Percentiles rank a stretch among this genome's conserved stretches.
phyloP scores from a whole-genome alignment of 2,888 invertebrate species.

The Dione juno region DNA sequence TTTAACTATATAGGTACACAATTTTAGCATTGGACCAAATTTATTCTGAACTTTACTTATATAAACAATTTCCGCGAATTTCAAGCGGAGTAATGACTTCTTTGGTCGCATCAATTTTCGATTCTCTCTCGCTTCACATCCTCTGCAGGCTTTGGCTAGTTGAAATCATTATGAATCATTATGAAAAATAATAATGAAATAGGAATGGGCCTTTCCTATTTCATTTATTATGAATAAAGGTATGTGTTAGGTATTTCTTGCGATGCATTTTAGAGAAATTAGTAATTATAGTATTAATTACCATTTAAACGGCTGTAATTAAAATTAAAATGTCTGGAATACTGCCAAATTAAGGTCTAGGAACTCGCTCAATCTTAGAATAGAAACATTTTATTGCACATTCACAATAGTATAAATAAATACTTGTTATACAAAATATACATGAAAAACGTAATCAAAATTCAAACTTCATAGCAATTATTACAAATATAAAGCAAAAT shows the following conservation, averaged over 20 bases:
- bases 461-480: neutral
- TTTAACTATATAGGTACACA: no score
- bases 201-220: no score
- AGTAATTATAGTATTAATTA: constrained; percentile 6
- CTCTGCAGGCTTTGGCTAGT: no score
- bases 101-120: no score
- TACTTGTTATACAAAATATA: neutral
- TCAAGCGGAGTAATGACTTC: no score
- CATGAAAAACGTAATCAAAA: neutral
- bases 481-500: neutral
- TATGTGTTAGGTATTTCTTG: neutral
- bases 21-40: no score
- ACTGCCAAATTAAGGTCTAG: constrained; percentile 51
- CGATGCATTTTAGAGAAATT: neutral
- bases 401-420: constrained; percentile 8
- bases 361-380: constrained; percentile 48
- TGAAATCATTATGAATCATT: no score
- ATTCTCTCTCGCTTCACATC: no score
- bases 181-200: no score
- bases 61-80: no score
- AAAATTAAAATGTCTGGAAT: constrained; percentile 48
- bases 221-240: no score
- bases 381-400: constrained; percentile 39
- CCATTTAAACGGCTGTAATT: constrained; percentile 38
- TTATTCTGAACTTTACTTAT: no score